Percentiles rank a stretch among this genome's conserved stretches.
Conservation (phyloP, 1,140 invertebrate species). For the Drosophila punjabiensis region DNA sequence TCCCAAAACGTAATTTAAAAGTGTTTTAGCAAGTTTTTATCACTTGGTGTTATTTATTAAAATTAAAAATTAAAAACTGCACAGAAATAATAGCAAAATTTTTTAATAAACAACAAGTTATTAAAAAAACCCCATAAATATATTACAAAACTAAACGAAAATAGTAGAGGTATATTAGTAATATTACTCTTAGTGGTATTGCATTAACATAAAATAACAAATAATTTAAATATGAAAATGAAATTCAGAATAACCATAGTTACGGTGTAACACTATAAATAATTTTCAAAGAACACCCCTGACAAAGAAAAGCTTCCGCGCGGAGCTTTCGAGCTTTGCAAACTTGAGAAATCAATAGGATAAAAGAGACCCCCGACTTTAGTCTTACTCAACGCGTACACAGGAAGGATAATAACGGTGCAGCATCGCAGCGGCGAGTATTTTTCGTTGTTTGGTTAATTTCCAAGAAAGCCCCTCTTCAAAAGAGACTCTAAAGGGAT, state of each 20-base stretch:
- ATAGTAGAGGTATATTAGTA: no score
- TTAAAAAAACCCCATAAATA: background rate
- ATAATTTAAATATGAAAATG: background rate
- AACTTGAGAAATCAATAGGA: conserved; percentile 73
- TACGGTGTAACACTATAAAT: background rate
- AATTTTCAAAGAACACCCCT: conserved; percentile 30
- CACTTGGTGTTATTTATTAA: background rate
- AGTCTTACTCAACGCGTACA: conserved; percentile 75
- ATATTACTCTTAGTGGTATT: background rate
- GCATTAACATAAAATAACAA: background rate
- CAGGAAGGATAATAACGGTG: conserved; percentile 72
- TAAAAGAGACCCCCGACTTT: conserved; percentile 49
- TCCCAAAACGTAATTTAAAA: background rate
- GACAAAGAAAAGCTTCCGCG: conserved; percentile 28
- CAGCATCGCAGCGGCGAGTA: conserved; percentile 21
- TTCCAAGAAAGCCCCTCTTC: conserved; percentile 14
- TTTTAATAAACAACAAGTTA: background rate
- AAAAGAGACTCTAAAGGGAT: conserved; percentile 9
- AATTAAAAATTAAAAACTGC: background rate
- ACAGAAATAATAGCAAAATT: background rate
- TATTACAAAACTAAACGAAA: no score
- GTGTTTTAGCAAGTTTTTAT: background rate
- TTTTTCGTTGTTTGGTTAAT: conserved; percentile 30
- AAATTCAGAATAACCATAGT: background rate
- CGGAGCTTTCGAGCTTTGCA: conserved; percentile 41